Conservation (phyloP, 1,140 invertebrate species). For the Saccostrea cuccullata region DNA sequence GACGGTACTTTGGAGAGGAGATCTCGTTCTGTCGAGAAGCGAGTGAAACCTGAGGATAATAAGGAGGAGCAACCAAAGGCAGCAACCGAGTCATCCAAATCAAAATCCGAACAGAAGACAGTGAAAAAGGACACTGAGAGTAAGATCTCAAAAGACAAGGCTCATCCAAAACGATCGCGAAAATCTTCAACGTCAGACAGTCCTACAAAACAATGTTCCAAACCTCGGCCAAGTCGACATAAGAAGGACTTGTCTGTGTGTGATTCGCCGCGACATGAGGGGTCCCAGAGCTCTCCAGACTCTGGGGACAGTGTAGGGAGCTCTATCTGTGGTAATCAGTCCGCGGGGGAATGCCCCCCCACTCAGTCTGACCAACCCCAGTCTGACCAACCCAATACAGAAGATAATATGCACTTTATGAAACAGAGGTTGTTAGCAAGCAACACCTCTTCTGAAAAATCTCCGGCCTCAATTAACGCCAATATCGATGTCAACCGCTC, state of each 20-base stretch:
- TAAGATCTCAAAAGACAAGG: slow-evolving; percentile 8
- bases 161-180: background rate
- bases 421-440: slow-evolving; percentile 73
- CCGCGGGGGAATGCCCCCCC: slow-evolving; percentile 39
- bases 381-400: slow-evolving; percentile 40
- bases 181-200: slow-evolving; percentile 4
- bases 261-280: slow-evolving; percentile 3
- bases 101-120: background rate
- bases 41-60: slow-evolving; percentile 2
- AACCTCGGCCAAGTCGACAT: background rate
- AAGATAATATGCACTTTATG: slow-evolving; percentile 77
- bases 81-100: slow-evolving; percentile 17
- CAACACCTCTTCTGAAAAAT: slow-evolving; percentile 72
- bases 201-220: slow-evolving; percentile 3
- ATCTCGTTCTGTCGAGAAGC: slow-evolving; percentile 13
- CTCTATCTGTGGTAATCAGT: slow-evolving; percentile 31
- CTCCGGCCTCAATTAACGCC: slow-evolving; percentile 59
- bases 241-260: slow-evolving; percentile 15
- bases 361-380: slow-evolving; percentile 35
- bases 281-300: background rate
- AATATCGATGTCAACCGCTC: slow-evolving; percentile 74
- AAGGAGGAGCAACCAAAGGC: background rate
- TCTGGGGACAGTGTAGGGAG: background rate
- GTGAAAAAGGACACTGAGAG: slow-evolving; percentile 37
- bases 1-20: background rate